Conservation (phyloP, 2,113 vertebrate species). For the Charadrius vociferus region DNA sequence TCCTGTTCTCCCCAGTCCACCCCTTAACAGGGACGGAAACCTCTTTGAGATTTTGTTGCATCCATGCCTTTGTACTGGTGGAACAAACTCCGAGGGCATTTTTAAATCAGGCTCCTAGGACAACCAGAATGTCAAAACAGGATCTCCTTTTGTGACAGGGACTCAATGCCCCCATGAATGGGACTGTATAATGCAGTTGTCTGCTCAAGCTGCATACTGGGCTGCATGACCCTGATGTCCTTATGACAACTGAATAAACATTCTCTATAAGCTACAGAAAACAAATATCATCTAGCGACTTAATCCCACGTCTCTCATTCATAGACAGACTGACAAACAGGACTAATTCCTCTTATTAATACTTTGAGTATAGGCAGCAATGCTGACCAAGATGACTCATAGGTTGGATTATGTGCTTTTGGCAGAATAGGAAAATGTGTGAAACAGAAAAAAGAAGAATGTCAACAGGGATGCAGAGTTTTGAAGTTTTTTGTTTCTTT, state of each 20-base stretch:
- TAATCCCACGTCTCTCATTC: conserved; percentile 39
- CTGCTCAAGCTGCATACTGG: not conserved
- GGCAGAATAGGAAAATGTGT: not conserved
- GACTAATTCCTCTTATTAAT: conserved; percentile 48
- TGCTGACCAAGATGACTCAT: not conserved
- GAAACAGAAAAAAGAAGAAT: not conserved
- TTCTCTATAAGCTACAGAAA: not conserved
- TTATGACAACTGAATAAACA: conserved; percentile 19
- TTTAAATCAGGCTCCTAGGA: not conserved
- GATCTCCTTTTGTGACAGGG: not conserved
- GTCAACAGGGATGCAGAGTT: not conserved
- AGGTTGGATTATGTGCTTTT: not conserved
- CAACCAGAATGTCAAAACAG: not conserved
- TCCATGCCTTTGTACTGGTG: not conserved
- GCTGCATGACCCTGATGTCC: not conserved
- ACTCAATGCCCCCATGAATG: not conserved
- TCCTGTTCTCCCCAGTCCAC: not conserved
- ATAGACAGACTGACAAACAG: conserved; percentile 46
- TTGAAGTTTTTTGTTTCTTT: not conserved
- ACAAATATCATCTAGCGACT: conserved; percentile 15
- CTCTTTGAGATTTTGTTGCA: not conserved
- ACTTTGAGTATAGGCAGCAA: not conserved
- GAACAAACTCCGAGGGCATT: not conserved
- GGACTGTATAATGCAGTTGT: not conserved
- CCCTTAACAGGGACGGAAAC: rapidly evolving